These are phyloP conservation scores for Botia kubotai DNA, from an alignment of 2,797 vertebrate species.

Conservation along the genomic window DNA sequence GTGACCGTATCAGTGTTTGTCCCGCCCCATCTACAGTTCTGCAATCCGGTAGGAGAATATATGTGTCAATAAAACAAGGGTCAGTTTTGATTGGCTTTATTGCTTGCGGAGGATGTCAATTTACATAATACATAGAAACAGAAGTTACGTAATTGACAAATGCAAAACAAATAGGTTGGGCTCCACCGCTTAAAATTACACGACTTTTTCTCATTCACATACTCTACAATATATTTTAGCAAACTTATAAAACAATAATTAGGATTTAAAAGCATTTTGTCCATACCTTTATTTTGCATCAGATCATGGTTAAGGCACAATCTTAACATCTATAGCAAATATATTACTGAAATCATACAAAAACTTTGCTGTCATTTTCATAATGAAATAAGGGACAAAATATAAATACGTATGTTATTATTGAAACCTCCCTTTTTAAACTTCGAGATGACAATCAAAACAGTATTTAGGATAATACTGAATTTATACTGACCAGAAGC, in stretches of 20 bases:
- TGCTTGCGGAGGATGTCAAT: neutral
- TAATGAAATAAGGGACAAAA: slow-evolving; percentile 62
- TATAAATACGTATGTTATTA: slow-evolving; percentile 60
- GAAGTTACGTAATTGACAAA: slow-evolving; percentile 22
- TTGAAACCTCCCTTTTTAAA: slow-evolving; percentile 67
- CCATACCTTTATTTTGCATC: slow-evolving; percentile 61
- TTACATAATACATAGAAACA: slow-evolving; percentile 29
- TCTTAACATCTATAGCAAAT: slow-evolving; percentile 63
- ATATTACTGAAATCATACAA: slow-evolving; percentile 63
- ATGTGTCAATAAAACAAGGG: slow-evolving; percentile 31
- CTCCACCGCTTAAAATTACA: neutral
- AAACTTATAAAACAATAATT: neutral
- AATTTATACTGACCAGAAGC: slow-evolving; percentile 51
- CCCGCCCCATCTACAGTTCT: slow-evolving; percentile 55
- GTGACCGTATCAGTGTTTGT: neutral
- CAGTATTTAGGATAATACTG: slow-evolving; percentile 38
- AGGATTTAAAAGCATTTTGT: slow-evolving; percentile 41
- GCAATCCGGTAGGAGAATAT: slow-evolving; percentile 63
- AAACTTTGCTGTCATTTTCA: slow-evolving; percentile 54
- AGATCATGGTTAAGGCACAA: slow-evolving; percentile 63
- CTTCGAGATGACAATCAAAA: slow-evolving; percentile 46
- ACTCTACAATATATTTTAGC: neutral
- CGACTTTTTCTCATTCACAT: neutral
- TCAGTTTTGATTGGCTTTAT: slow-evolving; percentile 65
- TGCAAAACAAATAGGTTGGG: neutral